Base-by-base conservation (phyloP, 2,113 vertebrate species). In the Hepsetus odoe region DNA sequence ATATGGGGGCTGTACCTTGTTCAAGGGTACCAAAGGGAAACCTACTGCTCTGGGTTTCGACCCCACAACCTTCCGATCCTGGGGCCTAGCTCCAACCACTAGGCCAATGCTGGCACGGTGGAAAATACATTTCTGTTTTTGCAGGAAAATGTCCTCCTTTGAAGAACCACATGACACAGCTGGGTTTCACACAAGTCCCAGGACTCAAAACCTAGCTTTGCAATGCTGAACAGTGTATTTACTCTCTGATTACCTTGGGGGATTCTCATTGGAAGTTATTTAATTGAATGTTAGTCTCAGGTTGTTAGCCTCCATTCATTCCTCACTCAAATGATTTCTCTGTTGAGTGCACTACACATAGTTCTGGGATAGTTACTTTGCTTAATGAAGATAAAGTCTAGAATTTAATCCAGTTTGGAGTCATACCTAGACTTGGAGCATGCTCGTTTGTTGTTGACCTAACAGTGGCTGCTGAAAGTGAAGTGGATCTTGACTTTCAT, bases 181-280 rank as follows among this genome's bases (percentile, higher is more conserved):
- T 65, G 61, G 61, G 61, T 22, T 65, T 65, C 20, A 65, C 20
- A n/a, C 20, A 35, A 65, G 38, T 65, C 61, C 8, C 20, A 65
- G 20, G 32, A 38, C 32, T n/a, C n/a, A 65, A 38, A 33, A 20
- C 61, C 8, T 12, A 35, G 18, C 32, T 65, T 20, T 18, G 59
- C 59, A 35, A 30, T 35, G 59, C 59, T 33, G 35, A 62, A 14
- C 30, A 32, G 14, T 1, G 30, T 30, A 20, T 62, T 33, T 62
- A 62, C 59, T 16, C 2, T 33, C 20, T n/a, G 16, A 62, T 62
- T 33, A 32, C n/a, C 32, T 65, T 65, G 32, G 35, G 30, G 30
- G 32, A n/a, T 9, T 11, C 35, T 38, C 11, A 33, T n/a, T 35
- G 16, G 30, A 35, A 62, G 30, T 14, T 35, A 18, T 35, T 62